Conservation (phyloP, 2,113 vertebrate species). For the Rhinogobius similis region DNA sequence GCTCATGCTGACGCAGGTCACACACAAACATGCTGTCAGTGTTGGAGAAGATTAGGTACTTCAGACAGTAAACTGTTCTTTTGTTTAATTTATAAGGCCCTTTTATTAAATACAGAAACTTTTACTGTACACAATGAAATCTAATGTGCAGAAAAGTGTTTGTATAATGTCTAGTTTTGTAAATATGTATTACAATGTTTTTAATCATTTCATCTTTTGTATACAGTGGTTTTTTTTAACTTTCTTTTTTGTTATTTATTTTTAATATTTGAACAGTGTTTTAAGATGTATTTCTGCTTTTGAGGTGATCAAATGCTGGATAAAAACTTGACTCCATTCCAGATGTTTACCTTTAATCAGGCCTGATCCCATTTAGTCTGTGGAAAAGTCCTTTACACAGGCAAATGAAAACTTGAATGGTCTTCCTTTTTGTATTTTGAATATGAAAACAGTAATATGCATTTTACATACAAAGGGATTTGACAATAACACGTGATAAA, state of each 20-base stretch:
- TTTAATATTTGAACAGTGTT: constrained; percentile 56
- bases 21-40: neutral
- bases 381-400: no score
- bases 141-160: neutral
- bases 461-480: neutral
- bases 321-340: constrained; percentile 91
- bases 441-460: neutral
- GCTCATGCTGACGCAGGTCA: no score
- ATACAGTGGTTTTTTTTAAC: constrained; percentile 37
- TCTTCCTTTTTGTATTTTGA: constrained; percentile 30
- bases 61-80: neutral
- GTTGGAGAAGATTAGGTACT: neutral
- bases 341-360: constrained; percentile 96
- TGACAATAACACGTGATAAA: neutral
- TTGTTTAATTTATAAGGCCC: neutral
- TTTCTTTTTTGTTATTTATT: constrained; percentile 55
- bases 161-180: neutral
- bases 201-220: constrained; percentile 3
- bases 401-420: constrained; percentile 76
- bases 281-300: constrained; percentile 63
- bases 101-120: neutral
- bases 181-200: neutral
- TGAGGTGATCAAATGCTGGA: constrained; percentile 72
- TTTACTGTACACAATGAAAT: neutral
- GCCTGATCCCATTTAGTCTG: no score